Evolutionary conservation across 1,140 invertebrate genomes (phyloP), one percentile per base, ranked within the genome.

Genomic region (Drosophila fuyamai): DNA sequence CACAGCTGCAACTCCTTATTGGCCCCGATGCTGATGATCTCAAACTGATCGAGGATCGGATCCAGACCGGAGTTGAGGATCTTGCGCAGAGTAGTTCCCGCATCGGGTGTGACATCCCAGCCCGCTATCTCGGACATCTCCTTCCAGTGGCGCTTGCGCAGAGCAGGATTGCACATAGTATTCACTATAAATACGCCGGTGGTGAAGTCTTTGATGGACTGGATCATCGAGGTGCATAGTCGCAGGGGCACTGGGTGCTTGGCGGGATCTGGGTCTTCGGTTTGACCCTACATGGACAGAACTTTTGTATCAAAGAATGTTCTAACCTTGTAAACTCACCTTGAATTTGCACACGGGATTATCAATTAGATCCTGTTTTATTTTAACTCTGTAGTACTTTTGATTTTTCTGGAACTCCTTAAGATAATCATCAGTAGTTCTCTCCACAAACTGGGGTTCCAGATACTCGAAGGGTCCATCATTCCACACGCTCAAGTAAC

Each of bases 391-490:
- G 85, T 97, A 98, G 3, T 94, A 93, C 93, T 98, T 98, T 68
- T 97, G 96, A 14, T 96, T 94, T 92, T 96, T 97, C 18, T 94
- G 93, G 93, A 95, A 97, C 80, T 95, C 96, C 92, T 95, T 96
- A 32, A 94, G 95, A 81, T 95, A 96, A 68, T 95, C 94, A 14
- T 96, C 95, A 3, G 96, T 95, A 68, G 95, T 95, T 47, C 93
- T 91, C 92, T 97, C 97, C 55, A 97, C 95, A 75, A 94, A 93
- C 40, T 94, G 93, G 8, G 95, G 95, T 88, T 97, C 94, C 46
- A 98, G 93, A 82, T 97, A 96, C 90, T 97, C 95, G 93, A 98
- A 98, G 4, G 95, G 95, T n/a, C 97, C 97, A 92, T 98, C 96
- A 94, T 98, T 95, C 96, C 97, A 98, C 48, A 96, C 96, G 81